A percentile compares a stretch with the other conserved stretches of the same genome.
These are phyloP conservation scores for Phalera bucephala DNA, from an alignment of 2,888 invertebrate genomes.

Conservation along the genomic window DNA sequence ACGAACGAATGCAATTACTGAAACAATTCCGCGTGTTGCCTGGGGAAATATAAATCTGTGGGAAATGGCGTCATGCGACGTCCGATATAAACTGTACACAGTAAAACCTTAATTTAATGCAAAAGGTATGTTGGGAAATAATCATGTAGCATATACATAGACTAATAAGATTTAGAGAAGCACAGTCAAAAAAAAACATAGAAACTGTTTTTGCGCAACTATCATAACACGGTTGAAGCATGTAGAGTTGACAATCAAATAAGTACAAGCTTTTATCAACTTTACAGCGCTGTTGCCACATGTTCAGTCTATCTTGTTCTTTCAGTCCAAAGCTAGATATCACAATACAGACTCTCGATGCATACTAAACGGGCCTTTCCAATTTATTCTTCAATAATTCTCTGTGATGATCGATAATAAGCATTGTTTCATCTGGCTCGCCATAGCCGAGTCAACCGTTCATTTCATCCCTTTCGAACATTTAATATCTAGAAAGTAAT, in stretches of 20 bases:
- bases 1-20: conserved; percentile 37
- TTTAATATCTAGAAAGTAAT: conserved; percentile 59
- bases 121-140: conserved; percentile 14
- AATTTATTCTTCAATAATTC: conserved; percentile 54
- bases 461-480: conserved; percentile 36
- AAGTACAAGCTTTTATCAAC: no score
- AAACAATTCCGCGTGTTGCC: conserved; percentile 27
- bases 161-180: no score
- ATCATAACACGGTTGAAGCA: no score
- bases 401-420: conserved; percentile 46
- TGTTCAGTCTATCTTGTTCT: no score
- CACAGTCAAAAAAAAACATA: no score
- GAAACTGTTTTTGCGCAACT: no score
- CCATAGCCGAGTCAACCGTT: conserved; percentile 17
- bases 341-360: conserved; percentile 25
- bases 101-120: conserved; percentile 33
- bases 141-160: no score
- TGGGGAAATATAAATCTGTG: conserved; percentile 18
- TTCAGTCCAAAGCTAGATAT: conserved; percentile 5
- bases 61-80: conserved; percentile 12
- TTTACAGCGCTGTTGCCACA: no score
- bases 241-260: no score
- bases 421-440: conserved; percentile 41
- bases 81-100: conserved; percentile 20
- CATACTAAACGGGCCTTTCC: conserved; percentile 29